phyloP scores from a whole-genome alignment of 2,113 vertebrate species.

The Rhizomys pruinosus region DNA sequence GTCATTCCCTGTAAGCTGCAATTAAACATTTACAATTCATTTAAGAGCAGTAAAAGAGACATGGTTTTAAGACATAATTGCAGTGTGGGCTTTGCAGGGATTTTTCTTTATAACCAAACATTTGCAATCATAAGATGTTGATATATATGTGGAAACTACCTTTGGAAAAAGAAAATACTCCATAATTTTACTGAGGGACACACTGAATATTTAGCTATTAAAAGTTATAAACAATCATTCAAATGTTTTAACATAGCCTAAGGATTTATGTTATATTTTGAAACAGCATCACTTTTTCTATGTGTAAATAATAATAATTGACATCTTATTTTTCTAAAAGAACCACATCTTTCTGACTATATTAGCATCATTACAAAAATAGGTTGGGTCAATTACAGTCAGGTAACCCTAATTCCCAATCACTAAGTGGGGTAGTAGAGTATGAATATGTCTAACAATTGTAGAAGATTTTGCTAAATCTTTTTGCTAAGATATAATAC shows the following conservation, averaged over 20 bases:
- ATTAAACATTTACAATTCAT: constrained; percentile 79
- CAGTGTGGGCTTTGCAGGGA: constrained; percentile 9
- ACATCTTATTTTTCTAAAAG: constrained; percentile 34
- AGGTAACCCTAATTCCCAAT: not conserved
- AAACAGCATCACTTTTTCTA: constrained; percentile 54
- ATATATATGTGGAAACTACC: not conserved
- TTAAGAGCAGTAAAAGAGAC: constrained; percentile 68
- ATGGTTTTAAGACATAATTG: constrained; percentile 60
- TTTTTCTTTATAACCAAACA: constrained; percentile 61
- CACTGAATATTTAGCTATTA: not conserved
- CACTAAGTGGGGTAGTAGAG: not conserved
- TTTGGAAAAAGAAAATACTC: constrained; percentile 22
- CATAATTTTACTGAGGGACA: constrained; percentile 6
- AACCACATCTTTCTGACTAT: constrained; percentile 16
- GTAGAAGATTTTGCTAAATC: constrained; percentile 31
- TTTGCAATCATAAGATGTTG: constrained; percentile 28
- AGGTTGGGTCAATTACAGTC: constrained; percentile 49
- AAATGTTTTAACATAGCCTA: not conserved
- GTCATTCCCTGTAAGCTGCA: constrained; percentile 68
- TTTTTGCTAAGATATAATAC: not conserved
- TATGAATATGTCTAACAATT: constrained; percentile 9
- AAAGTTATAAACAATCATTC: constrained; percentile 21
- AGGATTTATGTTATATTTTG: not conserved
- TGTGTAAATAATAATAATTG: not conserved
- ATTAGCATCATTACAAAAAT: constrained; percentile 33